A percentile compares a stretch with the other conserved stretches of the same genome.
phyloP scores from a whole-genome alignment of 2,888 invertebrate species.

The Bhutanitis thaidina region DNA sequence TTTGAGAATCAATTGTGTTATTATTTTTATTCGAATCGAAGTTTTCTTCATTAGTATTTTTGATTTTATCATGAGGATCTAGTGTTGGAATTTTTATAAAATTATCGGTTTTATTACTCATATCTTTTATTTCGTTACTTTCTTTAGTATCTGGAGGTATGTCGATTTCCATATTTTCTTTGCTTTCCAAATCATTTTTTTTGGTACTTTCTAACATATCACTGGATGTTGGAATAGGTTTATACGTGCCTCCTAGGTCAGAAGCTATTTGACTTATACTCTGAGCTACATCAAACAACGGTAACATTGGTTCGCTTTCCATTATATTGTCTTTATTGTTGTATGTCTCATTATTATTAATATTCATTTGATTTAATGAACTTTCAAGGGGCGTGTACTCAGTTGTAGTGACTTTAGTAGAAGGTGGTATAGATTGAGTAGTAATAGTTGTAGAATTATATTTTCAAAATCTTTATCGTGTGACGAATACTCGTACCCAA shows the following conservation, averaged over 20 bases:
- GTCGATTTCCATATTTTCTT: conserved; percentile 64
- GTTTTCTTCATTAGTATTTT: conserved; percentile 15
- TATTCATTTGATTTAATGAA: conserved; percentile 23
- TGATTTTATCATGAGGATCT: conserved; percentile 43
- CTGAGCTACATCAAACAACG: conserved; percentile 67
- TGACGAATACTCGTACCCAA: conserved; percentile 30
- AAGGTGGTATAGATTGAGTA: conserved; percentile 68
- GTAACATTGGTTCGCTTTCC: conserved; percentile 40
- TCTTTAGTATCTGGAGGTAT: conserved; percentile 47
- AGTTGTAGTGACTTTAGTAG: conserved; percentile 55
- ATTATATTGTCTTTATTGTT: conserved; percentile 27
- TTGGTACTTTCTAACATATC: conserved; percentile 54
- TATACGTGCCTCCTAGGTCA: conserved; percentile 59
- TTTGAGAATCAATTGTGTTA: neutral
- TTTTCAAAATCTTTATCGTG: conserved; percentile 41
- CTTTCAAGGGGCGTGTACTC: conserved; percentile 44
- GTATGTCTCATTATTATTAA: conserved; percentile 22
- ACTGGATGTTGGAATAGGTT: conserved; percentile 55
- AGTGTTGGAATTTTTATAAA: conserved; percentile 66
- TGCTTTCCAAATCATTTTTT: conserved; percentile 57
- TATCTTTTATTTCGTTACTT: conserved; percentile 30
- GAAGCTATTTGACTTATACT: conserved; percentile 76
- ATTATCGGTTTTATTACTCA: conserved; percentile 38
- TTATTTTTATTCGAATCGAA: no score
- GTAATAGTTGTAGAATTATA: conserved; percentile 60